Conservation (phyloP, 1,140 invertebrate genomes). For the Zaprionus davidi region DNA sequence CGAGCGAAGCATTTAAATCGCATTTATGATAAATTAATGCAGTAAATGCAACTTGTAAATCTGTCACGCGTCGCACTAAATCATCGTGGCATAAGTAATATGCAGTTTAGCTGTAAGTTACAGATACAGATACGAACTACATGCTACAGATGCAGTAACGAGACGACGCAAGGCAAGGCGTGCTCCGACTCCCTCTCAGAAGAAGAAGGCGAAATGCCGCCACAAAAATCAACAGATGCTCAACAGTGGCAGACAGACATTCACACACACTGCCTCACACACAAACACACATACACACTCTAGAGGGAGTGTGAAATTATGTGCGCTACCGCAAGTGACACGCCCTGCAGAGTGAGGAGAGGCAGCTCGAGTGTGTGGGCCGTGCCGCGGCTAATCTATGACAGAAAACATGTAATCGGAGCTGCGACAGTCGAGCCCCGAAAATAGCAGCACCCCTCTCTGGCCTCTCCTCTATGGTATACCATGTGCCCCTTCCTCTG, state of each 20-base stretch:
- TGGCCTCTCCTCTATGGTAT: neutral
- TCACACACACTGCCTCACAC: neutral
- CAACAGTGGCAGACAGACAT: conserved; percentile 26
- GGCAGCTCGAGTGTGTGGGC: conserved; percentile 30
- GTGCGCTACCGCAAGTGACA: conserved; percentile 55
- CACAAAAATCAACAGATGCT: conserved; percentile 72
- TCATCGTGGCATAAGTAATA: conserved; percentile 77
- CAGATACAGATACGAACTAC: conserved; percentile 19
- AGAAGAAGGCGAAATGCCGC: conserved; percentile 22
- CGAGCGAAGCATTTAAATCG: conserved; percentile 18
- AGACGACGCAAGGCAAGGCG: neutral
- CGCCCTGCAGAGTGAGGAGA: conserved; percentile 18
- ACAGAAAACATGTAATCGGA: conserved; percentile 80
- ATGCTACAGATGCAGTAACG: neutral
- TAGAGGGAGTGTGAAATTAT: conserved; percentile 72
- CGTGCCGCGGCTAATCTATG: conserved; percentile 73
- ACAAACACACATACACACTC: neutral
- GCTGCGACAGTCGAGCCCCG: conserved; percentile 20
- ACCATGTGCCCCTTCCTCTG: neutral
- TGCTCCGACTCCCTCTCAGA: neutral
- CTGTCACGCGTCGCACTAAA: conserved; percentile 80
- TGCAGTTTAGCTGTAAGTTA: conserved; percentile 61
- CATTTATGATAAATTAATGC: conserved; percentile 79
- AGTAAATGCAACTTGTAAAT: conserved; percentile 81
- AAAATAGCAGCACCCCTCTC: conserved; percentile 53